Base-by-base conservation (phyloP, 2,797 vertebrate species). In the Myiothlypis coronata region DNA sequence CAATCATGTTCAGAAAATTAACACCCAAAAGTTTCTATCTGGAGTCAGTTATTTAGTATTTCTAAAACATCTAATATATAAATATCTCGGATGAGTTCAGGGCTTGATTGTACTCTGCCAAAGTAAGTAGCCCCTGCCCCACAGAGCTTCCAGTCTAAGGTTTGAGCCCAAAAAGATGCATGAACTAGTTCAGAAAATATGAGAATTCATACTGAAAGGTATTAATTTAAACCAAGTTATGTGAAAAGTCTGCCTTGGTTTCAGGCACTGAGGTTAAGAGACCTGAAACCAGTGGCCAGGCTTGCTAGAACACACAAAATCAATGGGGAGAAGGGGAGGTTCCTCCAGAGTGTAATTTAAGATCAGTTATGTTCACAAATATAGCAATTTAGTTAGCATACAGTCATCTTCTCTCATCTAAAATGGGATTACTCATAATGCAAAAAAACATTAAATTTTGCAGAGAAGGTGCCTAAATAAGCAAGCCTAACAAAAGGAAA, bases 1-100 rank as follows among this genome's bases (percentile, higher is more conserved):
- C 46, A 94, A 93, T 72, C 92, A 95, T 19, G 4, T 46, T 87
- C 91, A 87, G 72, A 72, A 95, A 96, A 96, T 85, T 89, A 88
- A 70, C 5, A 2, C 59, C 39, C 30, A 18, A 83, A 96, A 93
- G 82, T 96, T 97, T 96, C 76, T 87, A 41, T 75, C 15, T 81
- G 28, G 91, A 89, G 60, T 60, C 18, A 83, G 72, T 75, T 91
- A 61, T 53, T 94, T 81, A 55, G 46, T 94, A 69, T 57, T 95
- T 96, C 79, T 83, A 8, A 35, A 5, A 69, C n/a, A 83, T 65
- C 32, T 12, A 49, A 39, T 30, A 11, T 21, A 39, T n/a, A 81
- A 71, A 72, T 47, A 69, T 18, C 61, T 74, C 26, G 23, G 41
- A 15, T 24, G 43, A 91, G 43, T 81, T 83, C 35, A 65, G 41